Base-by-base conservation (phyloP, 2,113 vertebrate species). In the Bubo scandiacus region DNA sequence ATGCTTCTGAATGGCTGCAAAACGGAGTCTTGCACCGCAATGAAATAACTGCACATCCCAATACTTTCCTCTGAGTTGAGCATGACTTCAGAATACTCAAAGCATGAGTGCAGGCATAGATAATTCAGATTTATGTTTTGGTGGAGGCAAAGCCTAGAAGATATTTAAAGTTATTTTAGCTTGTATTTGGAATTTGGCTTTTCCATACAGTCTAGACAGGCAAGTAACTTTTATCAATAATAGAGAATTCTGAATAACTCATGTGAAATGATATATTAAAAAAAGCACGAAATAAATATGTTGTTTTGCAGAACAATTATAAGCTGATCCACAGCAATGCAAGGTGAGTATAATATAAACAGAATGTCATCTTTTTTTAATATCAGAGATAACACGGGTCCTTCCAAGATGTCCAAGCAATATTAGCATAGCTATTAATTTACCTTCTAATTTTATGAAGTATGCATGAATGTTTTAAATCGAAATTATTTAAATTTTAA, bases 321-420 rank as follows among this genome's bases (percentile, higher is more conserved):
- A 94, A 81, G 74, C 66, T 59, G 82, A 71, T 51, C 66, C 51
- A 43, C 5, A 0, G 47, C 58, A 82, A 94, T 94, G 95, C 47
- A 96, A 80, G 59, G 97, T 97, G 75, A 95, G 97, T 96, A 92
- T 92, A 93, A 88, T 62, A 81, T 15, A 85, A 61, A 9, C 5
- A 67, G 84, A 92, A 58, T 43, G 4, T 36, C 15, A n/a, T 47
- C 6, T 77, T 84, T 52, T 67, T 4, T 40, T 81, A 62, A 19
- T 29, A 55, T 52, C 34, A 78, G 27, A 86, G 25, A 43, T n/a
- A 78, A 45, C 10, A 22, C 15, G 18, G 18, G 29, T 71, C 57
- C 21, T 72, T 79, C 59, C 0, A 1, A 79, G 25, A 8, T 54
- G 4, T 79, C 81, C 49, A 86, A 81, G 55, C 15, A 75, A 13